Evolutionary conservation across 2,113 vertebrate species (phyloP).

Genomic region (Pimephales promelas): DNA sequence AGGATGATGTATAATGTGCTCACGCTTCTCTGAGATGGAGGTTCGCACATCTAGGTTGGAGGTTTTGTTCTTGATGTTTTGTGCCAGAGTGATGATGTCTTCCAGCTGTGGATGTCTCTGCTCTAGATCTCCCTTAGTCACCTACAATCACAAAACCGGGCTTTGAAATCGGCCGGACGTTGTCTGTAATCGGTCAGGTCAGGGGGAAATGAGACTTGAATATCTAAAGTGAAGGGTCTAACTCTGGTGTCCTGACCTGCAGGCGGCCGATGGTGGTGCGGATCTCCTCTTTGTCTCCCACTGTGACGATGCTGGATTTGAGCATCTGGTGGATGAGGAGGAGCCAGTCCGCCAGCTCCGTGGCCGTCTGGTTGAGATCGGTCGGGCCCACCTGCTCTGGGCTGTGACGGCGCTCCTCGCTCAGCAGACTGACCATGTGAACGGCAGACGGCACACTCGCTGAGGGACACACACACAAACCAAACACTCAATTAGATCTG

Average conservation of each 20-base stretch:
- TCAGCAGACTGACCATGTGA: constrained; percentile 72
- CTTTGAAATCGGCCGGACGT: not conserved
- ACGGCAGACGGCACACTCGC: constrained; percentile 68
- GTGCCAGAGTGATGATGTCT: constrained; percentile 92
- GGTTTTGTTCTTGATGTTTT: constrained; percentile 98
- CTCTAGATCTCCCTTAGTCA: constrained; percentile 91
- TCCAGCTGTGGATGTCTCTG: constrained; percentile 92
- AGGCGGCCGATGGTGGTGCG: constrained; percentile 87
- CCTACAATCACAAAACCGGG: constrained; percentile 68
- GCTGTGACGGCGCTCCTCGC: constrained; percentile 72
- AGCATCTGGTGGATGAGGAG: constrained; percentile 94
- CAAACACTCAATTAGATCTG: not conserved
- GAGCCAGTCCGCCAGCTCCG: constrained; percentile 92
- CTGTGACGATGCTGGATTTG: constrained; percentile 94
- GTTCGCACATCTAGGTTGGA: constrained; percentile 91
- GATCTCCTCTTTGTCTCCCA: constrained; percentile 92
- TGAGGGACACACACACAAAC: not conserved
- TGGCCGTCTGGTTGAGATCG: constrained; percentile 91
- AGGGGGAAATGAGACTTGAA: not conserved
- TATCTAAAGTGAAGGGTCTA: not conserved
- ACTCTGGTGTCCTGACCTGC: constrained; percentile 77
- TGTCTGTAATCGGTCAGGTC: not conserved
- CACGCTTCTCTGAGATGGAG: constrained; percentile 93
- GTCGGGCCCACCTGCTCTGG: constrained; percentile 80
- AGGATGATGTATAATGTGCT: constrained; percentile 54